Base-by-base conservation (phyloP, 1,140 invertebrate genomes). In the Marisa cornuarietis region DNA sequence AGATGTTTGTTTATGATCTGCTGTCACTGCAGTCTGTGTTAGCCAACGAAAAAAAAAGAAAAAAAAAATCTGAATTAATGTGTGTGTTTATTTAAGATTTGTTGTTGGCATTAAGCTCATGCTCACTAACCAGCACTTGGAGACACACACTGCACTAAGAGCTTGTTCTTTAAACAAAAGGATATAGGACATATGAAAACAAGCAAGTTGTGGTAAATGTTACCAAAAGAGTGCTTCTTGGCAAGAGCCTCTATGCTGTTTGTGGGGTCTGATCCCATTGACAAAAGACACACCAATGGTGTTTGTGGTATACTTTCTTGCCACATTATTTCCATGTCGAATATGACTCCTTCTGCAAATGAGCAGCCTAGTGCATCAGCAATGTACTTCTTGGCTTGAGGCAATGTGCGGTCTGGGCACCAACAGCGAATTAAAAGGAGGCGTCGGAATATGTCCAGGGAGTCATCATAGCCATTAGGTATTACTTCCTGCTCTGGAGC, bases 341-440 rank as follows among this genome's bases (percentile, higher is more conserved):
- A 80, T 13, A 89, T 81, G 13, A 88, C 86, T 42, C 86, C 77
- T 73, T 89, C 87, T 58, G 86, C 85, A 83, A 84, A 90, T 49
- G 74, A 94, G 20, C 93, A 90, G 0, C 97, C 97, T 16, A 98
- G 91, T 0, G 96, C 96, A 90, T 96, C 95, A 95, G 95, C 93
- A 49, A 98, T 95, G 87, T 98, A 99, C 85, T 95, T 95, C 84
- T 95, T 95, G 0, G 96, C 96, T 90, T 98, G 96, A 0, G 96
- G 96, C 16, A 98, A 92, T 8, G 97, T 98, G 84, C 97, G 92
- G 89, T 99, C 97, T 0, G 97, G 97, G 91, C 96, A 98, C 96
- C 96, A 98, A 0, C 78, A 87, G 81, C 97, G 93, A 76, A 99
- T 95, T 0, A 99, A 91, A 10, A 99, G 89, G 20, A 99, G 91